Evolutionary conservation across 2,888 invertebrate species (phyloP).

Genomic region (Patella caerulea): DNA sequence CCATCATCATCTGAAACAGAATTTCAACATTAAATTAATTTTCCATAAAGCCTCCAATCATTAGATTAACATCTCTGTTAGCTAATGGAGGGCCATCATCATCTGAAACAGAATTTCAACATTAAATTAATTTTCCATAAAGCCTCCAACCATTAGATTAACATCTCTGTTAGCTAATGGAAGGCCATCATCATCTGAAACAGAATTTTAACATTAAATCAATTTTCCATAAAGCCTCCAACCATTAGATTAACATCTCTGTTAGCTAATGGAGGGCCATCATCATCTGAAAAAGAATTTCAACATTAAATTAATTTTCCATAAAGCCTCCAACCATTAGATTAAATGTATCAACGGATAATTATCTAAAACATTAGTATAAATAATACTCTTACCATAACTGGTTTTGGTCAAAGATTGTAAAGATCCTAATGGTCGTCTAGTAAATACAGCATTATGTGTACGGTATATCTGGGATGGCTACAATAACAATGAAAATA

Average conservation of each 20-base stretch:
- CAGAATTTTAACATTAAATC: too few species aligned
- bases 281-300: constrained; percentile 76
- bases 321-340: not conserved
- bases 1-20: too few species aligned
- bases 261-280: constrained; percentile 86
- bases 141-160: not conserved
- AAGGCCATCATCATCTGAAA: too few species aligned
- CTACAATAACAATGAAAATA: constrained; percentile 42
- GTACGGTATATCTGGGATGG: constrained; percentile 65
- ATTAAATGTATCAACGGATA: not conserved
- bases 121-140: not conserved
- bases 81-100: constrained; percentile 86
- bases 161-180: too few species aligned
- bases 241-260: too few species aligned
- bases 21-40: too few species aligned
- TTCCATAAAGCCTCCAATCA: too few species aligned
- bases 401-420: constrained; percentile 56
- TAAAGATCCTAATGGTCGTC: constrained; percentile 62
- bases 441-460: constrained; percentile 56
- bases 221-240: too few species aligned
- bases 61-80: too few species aligned
- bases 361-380: too few species aligned
- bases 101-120: constrained; percentile 73
- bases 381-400: constrained; percentile 29
- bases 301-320: not conserved